phyloP scores from a whole-genome alignment of 2,113 vertebrate genomes.

The Muntiacus reevesi region DNA sequence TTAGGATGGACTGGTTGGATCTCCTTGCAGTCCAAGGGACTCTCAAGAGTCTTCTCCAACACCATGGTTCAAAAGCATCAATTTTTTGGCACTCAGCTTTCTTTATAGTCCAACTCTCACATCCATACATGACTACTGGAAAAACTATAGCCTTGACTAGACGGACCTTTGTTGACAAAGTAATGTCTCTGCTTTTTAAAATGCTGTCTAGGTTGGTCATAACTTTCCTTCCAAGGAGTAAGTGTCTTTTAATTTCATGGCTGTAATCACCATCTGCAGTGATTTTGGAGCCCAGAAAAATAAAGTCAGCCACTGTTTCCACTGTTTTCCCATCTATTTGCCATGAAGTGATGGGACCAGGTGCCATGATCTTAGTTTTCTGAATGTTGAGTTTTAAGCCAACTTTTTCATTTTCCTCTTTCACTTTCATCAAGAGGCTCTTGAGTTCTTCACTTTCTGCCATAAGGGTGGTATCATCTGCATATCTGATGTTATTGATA shows the following conservation, averaged over 20 bases:
- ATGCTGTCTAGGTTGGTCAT: background rate
- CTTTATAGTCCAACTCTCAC: background rate
- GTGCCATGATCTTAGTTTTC: too few relatives aligned
- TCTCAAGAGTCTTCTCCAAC: background rate
- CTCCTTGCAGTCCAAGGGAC: background rate
- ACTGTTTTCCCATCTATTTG: too few relatives aligned
- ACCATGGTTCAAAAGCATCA: background rate
- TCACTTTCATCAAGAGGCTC: too few relatives aligned
- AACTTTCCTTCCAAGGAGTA: background rate
- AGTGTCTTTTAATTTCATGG: too few relatives aligned
- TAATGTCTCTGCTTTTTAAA: background rate
- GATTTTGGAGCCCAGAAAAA: too few relatives aligned
- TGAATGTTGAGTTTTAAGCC: too few relatives aligned
- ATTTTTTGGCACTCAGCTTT: accelerated
- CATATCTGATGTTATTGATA: background rate
- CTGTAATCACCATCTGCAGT: too few relatives aligned
- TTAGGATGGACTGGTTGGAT: background rate
- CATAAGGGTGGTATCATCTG: background rate
- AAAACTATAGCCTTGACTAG: background rate
- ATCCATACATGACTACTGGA: background rate
- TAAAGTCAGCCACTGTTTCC: too few relatives aligned
- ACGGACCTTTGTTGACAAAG: background rate
- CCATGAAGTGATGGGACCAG: too few relatives aligned
- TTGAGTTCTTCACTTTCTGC: background rate
- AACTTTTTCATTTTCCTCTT: too few relatives aligned